Evolutionary conservation across 2,113 vertebrate genomes (phyloP).

Genomic region (Callaeas wilsoni): DNA sequence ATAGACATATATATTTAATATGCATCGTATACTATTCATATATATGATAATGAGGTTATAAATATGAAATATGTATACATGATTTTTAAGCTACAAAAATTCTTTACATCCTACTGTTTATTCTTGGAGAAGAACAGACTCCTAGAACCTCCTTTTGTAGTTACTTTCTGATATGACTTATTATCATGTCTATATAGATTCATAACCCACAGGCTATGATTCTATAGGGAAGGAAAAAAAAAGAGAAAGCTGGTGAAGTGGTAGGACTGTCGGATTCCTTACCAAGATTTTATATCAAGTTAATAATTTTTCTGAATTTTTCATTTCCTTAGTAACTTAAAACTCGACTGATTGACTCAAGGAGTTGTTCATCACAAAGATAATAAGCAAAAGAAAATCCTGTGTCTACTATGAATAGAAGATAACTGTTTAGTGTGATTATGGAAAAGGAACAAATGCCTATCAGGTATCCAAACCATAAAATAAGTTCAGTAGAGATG

Average conservation of each 20-base stretch:
- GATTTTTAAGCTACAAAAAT: not conserved
- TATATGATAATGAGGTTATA: not conserved
- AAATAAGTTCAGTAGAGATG: not conserved
- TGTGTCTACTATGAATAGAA: not conserved
- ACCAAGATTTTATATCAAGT: not conserved
- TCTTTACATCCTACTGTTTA: not conserved
- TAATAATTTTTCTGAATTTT: not conserved
- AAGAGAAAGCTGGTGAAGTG: accelerated
- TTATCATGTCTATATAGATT: not conserved
- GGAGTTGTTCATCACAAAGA: not conserved
- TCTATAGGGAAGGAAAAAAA: not conserved
- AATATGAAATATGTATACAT: not conserved
- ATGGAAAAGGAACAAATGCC: not conserved
- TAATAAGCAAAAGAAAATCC: not conserved
- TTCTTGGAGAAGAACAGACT: not conserved
- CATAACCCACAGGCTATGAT: not conserved
- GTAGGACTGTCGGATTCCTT: not conserved
- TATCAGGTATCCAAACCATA: not conserved
- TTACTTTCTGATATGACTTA: not conserved
- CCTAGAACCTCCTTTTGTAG: not conserved
- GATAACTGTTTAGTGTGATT: not conserved
- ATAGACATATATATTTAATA: not conserved
- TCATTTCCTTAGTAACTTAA: not conserved
- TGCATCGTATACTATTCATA: not conserved
- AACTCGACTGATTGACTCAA: not conserved